Evolutionary conservation across 1,140 invertebrate genomes (phyloP), one percentile per base, ranked within the genome.

Genomic region (Antheraea pernyi): DNA sequence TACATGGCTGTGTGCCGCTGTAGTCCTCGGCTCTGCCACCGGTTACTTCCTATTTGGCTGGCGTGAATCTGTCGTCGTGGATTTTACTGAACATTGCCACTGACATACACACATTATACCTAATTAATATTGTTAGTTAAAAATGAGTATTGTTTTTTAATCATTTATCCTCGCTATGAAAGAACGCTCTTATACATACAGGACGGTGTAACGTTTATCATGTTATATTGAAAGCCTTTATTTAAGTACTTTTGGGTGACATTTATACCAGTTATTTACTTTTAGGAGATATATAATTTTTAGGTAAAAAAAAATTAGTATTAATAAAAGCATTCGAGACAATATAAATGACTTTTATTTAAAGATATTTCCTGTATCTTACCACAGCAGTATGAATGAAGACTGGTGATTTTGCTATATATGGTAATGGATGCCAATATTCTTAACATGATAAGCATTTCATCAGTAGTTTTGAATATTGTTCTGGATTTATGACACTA

Each of bases 11-110:
- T 98, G 98, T 86, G 82, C 97, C 36, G 97, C 97, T 2, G 96
- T 99, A 2, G 96, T 98, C 0, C 80, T 98, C 9, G 98, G 98
- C 19, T 97, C 98, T 11, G 97, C 96, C 4, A 93, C 96, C 11
- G 98, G 98, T 6, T 99, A 99, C 90, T 99, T 99, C 86, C 92
- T 98, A 10, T 99, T 99, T 84, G 98, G 98, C 16, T 99, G 98
- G 98, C 97, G 97, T 81, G 97, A 98, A 91, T 96, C 97, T 0
- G 95, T 98, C 9, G 96, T 98, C 36, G 97, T 98, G 2, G 98
- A 99, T 83, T 95, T 98, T 60, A 98, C 98, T 59, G 98, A 99
- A 95, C 97, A 99, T 91, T 99, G 98, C 93, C 98, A 99, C 94
- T 99, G 88, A 93, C 77, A 81, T 67, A 74, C n/a, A n/a, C n/a